These are phyloP conservation scores for Oncorhynchus tshawytscha DNA, from an alignment of 2,113 vertebrate genomes.

Conservation along the genomic window DNA sequence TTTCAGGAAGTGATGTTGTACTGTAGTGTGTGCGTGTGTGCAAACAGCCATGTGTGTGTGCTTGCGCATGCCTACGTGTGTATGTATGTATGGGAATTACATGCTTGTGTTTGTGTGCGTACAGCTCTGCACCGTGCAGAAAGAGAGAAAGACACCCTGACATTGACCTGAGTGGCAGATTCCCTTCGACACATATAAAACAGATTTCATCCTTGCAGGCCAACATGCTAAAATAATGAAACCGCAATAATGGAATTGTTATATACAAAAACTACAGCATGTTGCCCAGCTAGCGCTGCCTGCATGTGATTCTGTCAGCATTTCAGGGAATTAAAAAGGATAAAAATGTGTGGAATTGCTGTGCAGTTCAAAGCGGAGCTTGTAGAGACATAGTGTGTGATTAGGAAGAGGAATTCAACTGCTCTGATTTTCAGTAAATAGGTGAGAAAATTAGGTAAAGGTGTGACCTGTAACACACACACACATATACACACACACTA, in stretches of 20 bases:
- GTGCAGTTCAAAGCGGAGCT: no score
- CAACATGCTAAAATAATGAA: constrained; percentile 69
- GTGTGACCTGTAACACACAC: not conserved
- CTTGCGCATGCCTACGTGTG: not conserved
- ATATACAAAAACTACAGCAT: constrained; percentile 70
- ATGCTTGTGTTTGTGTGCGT: constrained; percentile 10
- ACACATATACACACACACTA: constrained; percentile 62
- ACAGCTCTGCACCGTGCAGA: not conserved
- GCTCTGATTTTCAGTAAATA: constrained; percentile 58
- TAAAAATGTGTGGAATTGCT: no score
- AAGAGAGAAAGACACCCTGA: constrained; percentile 52
- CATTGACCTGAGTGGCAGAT: constrained; percentile 61
- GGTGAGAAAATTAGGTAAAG: not conserved
- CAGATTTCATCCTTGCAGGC: constrained; percentile 20
- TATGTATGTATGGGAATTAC: not conserved
- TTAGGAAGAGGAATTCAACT: constrained; percentile 55
- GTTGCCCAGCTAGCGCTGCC: constrained; percentile 43
- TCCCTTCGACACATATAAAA: constrained; percentile 73
- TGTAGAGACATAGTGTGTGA: no score
- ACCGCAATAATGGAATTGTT: constrained; percentile 74
- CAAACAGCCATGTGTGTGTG: no score
- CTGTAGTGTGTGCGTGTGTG: constrained; percentile 1
- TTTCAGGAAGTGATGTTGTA: constrained; percentile 45
- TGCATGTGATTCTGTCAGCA: constrained; percentile 57
- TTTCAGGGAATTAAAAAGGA: constrained; percentile 20